Percentiles rank a stretch among this genome's conserved stretches.
These are phyloP conservation scores for Euwallacea fornicatus DNA, from an alignment of 1,140 invertebrate species.

Conservation along the genomic window DNA sequence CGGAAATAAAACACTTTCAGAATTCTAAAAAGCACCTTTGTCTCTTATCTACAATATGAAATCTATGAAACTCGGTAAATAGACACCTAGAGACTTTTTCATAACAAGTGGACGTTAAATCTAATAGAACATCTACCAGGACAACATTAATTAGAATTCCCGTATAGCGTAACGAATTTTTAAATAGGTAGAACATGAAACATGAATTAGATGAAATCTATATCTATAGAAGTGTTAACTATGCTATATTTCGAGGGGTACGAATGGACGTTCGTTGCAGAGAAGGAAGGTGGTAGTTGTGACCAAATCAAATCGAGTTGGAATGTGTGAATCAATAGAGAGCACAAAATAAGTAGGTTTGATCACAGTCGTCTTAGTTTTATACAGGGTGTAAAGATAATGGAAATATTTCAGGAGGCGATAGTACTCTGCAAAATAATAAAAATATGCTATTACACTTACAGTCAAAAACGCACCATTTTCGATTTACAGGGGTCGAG, in stretches of 20 bases:
- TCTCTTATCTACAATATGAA: too few relatives aligned
- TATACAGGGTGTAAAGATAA: slow-evolving; percentile 23
- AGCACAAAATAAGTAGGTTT: slow-evolving; percentile 37
- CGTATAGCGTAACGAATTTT: neutral
- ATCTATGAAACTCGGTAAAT: neutral
- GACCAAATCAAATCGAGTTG: slow-evolving; percentile 27
- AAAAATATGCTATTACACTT: too few relatives aligned
- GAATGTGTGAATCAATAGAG: slow-evolving; percentile 43
- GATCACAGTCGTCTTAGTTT: slow-evolving; percentile 43
- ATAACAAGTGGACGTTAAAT: neutral
- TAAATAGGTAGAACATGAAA: too few relatives aligned
- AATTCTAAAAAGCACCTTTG: too few relatives aligned
- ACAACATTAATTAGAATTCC: slow-evolving; percentile 15
- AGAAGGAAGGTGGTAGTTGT: slow-evolving; percentile 8
- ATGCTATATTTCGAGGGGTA: too few relatives aligned
- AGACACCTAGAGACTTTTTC: neutral
- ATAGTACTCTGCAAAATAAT: too few relatives aligned
- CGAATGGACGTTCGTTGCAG: neutral
- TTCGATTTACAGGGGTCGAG: neutral
- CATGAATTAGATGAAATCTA: too few relatives aligned
- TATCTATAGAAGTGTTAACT: too few relatives aligned
- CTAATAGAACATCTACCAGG: neutral
- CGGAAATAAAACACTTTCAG: too few relatives aligned
- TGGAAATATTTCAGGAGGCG: too few relatives aligned
- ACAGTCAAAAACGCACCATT: too few relatives aligned